Base-by-base conservation (phyloP, 2,113 vertebrate species). In the Pseudorectes ferrugineus region DNA sequence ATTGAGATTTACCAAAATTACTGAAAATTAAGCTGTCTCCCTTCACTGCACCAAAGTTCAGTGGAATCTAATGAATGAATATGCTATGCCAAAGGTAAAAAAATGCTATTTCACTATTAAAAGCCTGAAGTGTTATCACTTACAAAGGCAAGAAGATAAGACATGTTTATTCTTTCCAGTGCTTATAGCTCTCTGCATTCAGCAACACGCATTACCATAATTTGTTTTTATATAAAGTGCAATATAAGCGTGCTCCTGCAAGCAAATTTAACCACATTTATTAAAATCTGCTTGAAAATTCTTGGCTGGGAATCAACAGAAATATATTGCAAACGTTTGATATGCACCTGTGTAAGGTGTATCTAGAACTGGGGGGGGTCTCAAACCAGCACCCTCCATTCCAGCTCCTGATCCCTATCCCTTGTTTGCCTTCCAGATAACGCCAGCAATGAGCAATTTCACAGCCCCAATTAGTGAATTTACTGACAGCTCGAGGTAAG, bases 111-210 rank as follows among this genome's bases (percentile, higher is more conserved):
- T 89, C 45, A 20, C 33, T 62, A 16, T 73, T 55, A 63, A 92
- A 66, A 91, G 2, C 35, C 49, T 82, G 35, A 58, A 62, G 25
- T 59, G 7, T 52, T 68, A 16, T 76, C 54, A 62, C 17, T 82
- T 35, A 57, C 40, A 82, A 40, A 68, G 66, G 66, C 20, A 7
- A 46, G 52, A 43, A 71, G 28, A 70, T 40, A 71, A 89, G 61
- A 31, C 11, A 29, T 59, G 18, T 63, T 95, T 84, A 65, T 74
- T 77, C n/a, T 91, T 84, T 65, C 49, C 38, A 52, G 45, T 29
- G n/a, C 43, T 88, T 59, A 31, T 58, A 85, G 16, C 21, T 20
- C 46, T 40, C 40, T 95, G 76, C 73, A 82, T 84, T 87, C 76
- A 82, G 48, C 65, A 84, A 28, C 74, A 78, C 0, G 0, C 84